These are phyloP conservation scores for Myiozetetes cayanensis DNA, from an alignment of 2,113 vertebrate genomes.

Conservation along the genomic window DNA sequence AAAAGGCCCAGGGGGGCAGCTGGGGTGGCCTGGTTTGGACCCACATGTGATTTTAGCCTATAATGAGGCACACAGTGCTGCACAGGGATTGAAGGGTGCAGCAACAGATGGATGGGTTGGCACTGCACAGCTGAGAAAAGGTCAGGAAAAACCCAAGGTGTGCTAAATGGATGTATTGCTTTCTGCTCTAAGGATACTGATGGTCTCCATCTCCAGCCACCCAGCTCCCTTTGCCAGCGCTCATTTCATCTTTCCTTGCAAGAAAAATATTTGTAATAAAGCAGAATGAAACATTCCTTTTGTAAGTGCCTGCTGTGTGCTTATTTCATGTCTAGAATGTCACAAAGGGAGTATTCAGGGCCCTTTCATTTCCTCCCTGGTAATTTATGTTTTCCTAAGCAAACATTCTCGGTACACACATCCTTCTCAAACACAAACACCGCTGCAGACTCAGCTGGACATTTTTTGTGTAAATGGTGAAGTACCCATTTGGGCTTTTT, in stretches of 20 bases:
- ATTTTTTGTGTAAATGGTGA: neutral
- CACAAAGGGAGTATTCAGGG: neutral
- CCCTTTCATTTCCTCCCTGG: neutral
- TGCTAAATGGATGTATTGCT: neutral
- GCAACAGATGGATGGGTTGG: neutral
- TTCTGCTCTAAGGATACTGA: neutral
- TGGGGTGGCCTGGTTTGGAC: neutral
- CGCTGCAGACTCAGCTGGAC: neutral
- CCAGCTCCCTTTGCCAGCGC: neutral
- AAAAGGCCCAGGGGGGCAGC: neutral
- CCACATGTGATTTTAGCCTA: neutral
- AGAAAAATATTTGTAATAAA: conserved; percentile 36
- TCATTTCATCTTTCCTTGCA: neutral
- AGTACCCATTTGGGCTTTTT: neutral
- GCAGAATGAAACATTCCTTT: neutral
- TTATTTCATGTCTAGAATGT: neutral
- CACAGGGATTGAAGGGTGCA: neutral
- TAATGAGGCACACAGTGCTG: neutral
- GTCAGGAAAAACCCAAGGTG: neutral
- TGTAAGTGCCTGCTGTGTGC: neutral
- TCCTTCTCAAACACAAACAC: neutral
- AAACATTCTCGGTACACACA: neutral
- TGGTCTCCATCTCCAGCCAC: neutral
- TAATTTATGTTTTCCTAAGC: conserved; percentile 12
- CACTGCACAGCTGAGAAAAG: neutral